Conservation (phyloP, 2,797 vertebrate species). For the Acipenser oxyrinchus region DNA sequence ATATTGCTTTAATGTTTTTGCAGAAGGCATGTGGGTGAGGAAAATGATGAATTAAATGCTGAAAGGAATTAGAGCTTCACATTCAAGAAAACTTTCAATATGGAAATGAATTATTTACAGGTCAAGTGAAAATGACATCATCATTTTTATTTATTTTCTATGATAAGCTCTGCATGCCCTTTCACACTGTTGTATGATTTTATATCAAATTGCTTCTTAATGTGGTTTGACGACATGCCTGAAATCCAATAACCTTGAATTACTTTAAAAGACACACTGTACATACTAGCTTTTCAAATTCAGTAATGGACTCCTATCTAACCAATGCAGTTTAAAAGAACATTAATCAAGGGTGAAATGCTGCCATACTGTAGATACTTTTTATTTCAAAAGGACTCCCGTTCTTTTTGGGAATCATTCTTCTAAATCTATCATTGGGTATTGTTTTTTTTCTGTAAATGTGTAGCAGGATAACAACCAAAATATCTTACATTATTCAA, state of each 20-base stretch:
- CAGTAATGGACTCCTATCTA: slow-evolving; percentile 31
- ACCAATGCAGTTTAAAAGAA: too few species aligned
- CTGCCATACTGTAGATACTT: too few species aligned
- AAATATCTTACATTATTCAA: too few species aligned
- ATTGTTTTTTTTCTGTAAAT: too few species aligned
- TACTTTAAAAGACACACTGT: slow-evolving; percentile 33
- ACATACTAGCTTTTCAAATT: slow-evolving; percentile 25
- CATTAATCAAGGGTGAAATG: too few species aligned
- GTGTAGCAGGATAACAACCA: too few species aligned
- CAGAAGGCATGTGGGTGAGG: slow-evolving; percentile 38
- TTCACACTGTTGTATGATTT: slow-evolving; percentile 34
- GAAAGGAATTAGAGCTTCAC: slow-evolving; percentile 57
- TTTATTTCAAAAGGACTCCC: too few species aligned
- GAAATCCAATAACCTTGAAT: slow-evolving; percentile 49
- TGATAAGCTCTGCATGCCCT: slow-evolving; percentile 42
- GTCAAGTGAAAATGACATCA: slow-evolving; percentile 44
- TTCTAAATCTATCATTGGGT: too few species aligned
- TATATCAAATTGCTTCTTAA: slow-evolving; percentile 57
- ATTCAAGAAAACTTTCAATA: slow-evolving; percentile 35
- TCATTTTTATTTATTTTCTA: slow-evolving; percentile 53
- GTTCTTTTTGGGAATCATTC: too few species aligned
- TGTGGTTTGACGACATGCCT: slow-evolving; percentile 51
- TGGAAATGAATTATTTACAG: slow-evolving; percentile 54
- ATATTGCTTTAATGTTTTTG: slow-evolving; percentile 49
- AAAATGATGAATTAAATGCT: slow-evolving; percentile 69